phyloP scores from a whole-genome alignment of 2,113 vertebrate genomes.

The Oncorhynchus keta region DNA sequence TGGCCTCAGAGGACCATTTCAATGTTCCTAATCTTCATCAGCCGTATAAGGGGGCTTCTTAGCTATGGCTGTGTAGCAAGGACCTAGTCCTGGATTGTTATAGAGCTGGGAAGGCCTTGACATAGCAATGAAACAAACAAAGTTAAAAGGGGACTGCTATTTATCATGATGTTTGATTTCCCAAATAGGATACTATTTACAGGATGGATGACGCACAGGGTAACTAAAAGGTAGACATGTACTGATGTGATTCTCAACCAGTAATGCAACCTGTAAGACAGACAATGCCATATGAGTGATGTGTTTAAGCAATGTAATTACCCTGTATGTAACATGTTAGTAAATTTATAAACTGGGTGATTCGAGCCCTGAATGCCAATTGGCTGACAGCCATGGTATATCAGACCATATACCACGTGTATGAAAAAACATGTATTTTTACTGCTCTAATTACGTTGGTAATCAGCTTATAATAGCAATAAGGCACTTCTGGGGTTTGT shows the following conservation, averaged over 20 bases:
- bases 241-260: neutral
- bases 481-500: too few relatives aligned
- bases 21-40: constrained; percentile 50
- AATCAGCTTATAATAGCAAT: too few relatives aligned
- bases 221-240: neutral
- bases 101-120: neutral
- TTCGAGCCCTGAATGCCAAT: too few relatives aligned
- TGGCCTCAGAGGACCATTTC: constrained; percentile 70
- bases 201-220: neutral
- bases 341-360: neutral
- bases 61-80: constrained; percentile 2
- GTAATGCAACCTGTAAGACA: neutral
- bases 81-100: constrained; percentile 2
- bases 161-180: neutral
- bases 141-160: neutral
- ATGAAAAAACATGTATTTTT: too few relatives aligned
- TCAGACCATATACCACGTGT: too few relatives aligned
- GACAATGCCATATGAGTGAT: neutral
- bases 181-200: neutral
- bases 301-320: neutral
- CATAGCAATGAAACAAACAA: neutral
- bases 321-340: neutral
- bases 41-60: constrained; percentile 7
- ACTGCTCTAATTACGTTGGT: too few relatives aligned
- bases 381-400: too few relatives aligned